phyloP scores from a whole-genome alignment of 1,140 invertebrate species.

The Pseudoatta argentina region DNA sequence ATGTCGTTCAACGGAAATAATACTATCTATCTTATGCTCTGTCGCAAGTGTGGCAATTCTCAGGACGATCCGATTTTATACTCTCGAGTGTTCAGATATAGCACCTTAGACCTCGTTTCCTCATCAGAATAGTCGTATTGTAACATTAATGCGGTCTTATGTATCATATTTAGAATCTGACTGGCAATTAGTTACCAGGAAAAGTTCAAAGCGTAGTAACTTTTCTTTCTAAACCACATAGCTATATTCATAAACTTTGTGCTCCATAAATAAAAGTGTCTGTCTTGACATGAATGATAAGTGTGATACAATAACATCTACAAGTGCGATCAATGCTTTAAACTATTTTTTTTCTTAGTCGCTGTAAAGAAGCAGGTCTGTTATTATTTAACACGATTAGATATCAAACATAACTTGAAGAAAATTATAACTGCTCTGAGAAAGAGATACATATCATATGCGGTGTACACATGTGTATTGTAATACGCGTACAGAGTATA shows the following conservation, averaged over 20 bases:
- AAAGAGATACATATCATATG: neutral
- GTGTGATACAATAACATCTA: neutral
- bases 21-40: conserved; percentile 15
- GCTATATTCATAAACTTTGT: neutral
- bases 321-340: neutral
- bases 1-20: conserved; percentile 40
- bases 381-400: neutral
- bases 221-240: conserved; percentile 12
- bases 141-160: neutral
- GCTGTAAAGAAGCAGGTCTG: neutral
- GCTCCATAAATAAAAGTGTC: conserved; percentile 23
- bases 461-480: neutral
- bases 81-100: neutral
- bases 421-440: conserved; percentile 7
- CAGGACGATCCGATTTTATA: conserved; percentile 40
- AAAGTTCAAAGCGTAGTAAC: conserved; percentile 12
- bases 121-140: conserved; percentile 15
- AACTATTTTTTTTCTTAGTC: neutral
- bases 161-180: conserved; percentile 13
- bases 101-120: conserved; percentile 18
- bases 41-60: conserved; percentile 40
- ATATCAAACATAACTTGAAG: neutral
- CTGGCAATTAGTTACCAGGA: neutral
- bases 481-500: neutral
- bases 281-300: conserved; percentile 40